A percentile compares a stretch with the other conserved stretches of the same genome.
Evolutionary conservation across 64 coral and sea anemone genomes (phyloP).

Genomic region (Acropora tenuis): DNA sequence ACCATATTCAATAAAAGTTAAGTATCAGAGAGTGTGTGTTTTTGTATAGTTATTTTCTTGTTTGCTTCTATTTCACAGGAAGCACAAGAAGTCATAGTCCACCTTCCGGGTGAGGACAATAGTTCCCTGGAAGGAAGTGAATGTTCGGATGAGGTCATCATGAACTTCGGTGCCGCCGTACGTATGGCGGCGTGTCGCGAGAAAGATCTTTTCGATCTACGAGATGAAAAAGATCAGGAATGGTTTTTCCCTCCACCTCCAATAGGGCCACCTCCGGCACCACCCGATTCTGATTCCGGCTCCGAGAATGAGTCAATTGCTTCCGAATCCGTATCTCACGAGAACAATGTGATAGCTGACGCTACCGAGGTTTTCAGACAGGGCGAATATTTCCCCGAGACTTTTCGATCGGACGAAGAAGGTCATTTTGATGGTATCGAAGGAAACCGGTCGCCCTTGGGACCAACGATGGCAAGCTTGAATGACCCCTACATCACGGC

Average conservation of each 20-base stretch:
- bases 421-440: slow-evolving; percentile 5
- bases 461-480: not conserved
- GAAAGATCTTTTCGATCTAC: not conserved
- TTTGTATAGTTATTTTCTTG: not conserved
- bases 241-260: slow-evolving; percentile 1
- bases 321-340: not conserved
- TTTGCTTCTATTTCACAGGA: slow-evolving; percentile 13
- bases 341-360: not conserved
- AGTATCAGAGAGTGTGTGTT: not conserved
- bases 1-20: too few species aligned
- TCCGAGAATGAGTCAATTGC: not conserved
- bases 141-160: not conserved
- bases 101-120: slow-evolving; percentile 24
- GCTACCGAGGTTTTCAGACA: not conserved
- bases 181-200: not conserved
- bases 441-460: not conserved
- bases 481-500: not conserved
- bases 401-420: not conserved
- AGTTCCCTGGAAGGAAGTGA: slow-evolving; percentile 33
- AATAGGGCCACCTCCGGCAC: not conserved
- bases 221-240: not conserved
- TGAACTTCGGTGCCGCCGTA: slow-evolving; percentile 13
- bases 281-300: slow-evolving; percentile 20
- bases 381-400: not conserved
- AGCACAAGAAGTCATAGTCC: slow-evolving; percentile 42